phyloP scores from a whole-genome alignment of 2,888 invertebrate species.

The Allophyes oxyacanthae region DNA sequence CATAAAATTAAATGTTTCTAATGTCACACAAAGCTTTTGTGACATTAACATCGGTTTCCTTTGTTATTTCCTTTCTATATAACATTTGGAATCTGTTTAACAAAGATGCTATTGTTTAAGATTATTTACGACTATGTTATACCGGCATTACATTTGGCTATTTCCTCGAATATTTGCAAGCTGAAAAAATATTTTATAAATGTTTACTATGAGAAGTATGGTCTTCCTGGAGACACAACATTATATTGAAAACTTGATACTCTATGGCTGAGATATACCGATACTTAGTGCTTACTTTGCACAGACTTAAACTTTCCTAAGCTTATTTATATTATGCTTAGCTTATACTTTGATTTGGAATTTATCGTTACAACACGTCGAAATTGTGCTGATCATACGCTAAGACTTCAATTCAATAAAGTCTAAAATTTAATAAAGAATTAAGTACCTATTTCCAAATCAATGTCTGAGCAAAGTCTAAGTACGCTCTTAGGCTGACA shows the following conservation, averaged over 20 bases:
- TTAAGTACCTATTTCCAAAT: no score
- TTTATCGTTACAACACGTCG: no score
- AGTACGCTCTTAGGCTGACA: no score
- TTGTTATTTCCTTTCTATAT: slow-evolving; percentile 26
- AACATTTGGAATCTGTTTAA: slow-evolving; percentile 34
- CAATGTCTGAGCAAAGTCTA: no score
- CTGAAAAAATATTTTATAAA: not conserved
- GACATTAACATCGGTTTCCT: slow-evolving; percentile 27
- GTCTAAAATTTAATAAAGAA: no score
- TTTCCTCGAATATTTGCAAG: slow-evolving; percentile 41
- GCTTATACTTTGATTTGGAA: no score
- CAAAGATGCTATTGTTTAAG: slow-evolving; percentile 35
- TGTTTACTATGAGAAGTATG: not conserved
- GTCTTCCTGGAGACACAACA: slow-evolving; percentile 6
- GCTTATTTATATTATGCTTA: no score
- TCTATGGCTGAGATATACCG: no score
- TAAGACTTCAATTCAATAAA: no score
- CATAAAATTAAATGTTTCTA: slow-evolving; percentile 9
- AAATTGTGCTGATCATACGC: no score
- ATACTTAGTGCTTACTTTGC: no score
- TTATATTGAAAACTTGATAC: slow-evolving; percentile 8
- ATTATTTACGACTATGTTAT: slow-evolving; percentile 19
- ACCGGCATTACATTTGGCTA: slow-evolving; percentile 28
- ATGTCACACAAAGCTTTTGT: slow-evolving; percentile 1
- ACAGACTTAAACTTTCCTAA: no score